Evolutionary conservation across 2,888 invertebrate species (phyloP), one percentile per base, ranked within the genome.

Genomic region (Polyommatus iphigenia): DNA sequence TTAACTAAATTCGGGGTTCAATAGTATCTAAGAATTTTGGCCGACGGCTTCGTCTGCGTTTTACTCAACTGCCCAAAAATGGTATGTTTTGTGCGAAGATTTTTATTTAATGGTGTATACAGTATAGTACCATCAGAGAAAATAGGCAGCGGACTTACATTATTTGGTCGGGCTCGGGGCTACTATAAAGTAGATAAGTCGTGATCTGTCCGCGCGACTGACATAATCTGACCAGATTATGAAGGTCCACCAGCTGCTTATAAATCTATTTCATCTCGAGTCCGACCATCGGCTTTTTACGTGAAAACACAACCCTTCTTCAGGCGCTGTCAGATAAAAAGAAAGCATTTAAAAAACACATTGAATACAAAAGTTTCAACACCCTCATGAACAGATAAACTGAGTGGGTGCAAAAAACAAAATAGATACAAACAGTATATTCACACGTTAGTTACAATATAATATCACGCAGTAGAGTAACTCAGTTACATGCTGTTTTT

Each of bases 361-460:
- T 3, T 24, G 24, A 62, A 62, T 62, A 24, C 24, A 24, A 67
- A 67, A 67, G 29, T 67, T 67, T 29, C 15, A 15, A 15, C 29
- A 67, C 67, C 29, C 29, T 13, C 24, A 6, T 20, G 29, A 29
- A 54, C 54, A 76, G 36, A 36, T 36, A 59, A 67, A 13, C 15
- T 67, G 29, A 67, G 67, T 67, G 29, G 67, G 67, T 67, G 29
- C 67, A 67, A 67, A 73, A 75, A 75, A 75, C 46, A 50, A 75
- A 75, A 54, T 29, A 46, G 50, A 0, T n/a, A 6, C 50, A 71
- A 77, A 77, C 71, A 41, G 32, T 73, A 73, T 36, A 59, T 24
- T 62, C 73, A 62, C 73, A 78, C 72, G 41, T 72, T 62, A 71
- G 54, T 24, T 77, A 77, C 71, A 71, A 54, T 54, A 54, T 54